Base-by-base conservation (phyloP, 92 coral and sea anemone genomes). In the Micromussa lordhowensis region DNA sequence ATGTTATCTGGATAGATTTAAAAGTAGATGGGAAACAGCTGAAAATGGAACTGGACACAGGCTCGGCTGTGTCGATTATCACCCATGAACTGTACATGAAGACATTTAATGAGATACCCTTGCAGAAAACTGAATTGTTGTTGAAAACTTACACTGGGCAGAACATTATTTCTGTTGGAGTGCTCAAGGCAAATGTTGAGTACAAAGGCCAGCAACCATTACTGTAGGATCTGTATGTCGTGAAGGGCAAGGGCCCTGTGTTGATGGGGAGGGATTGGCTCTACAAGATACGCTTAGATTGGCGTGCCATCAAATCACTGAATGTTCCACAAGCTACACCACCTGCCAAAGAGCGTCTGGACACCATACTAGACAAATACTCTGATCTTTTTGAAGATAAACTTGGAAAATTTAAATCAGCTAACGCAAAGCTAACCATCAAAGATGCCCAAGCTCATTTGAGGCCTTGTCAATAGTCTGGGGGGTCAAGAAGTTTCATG, bases 61-160 rank as follows among this genome's bases (percentile, higher is more conserved):
- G 22, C 10, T 61, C 24, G 68, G 68, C 68, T 44, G 79, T 83
- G 75, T 61, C 68, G 26, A 61, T 61, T n/a, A 19, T 18, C 68
- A 17, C 68, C 1, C 26, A 19, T 19, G 68, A 61, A 19, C 18
- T 61, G 51, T 44, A 8, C 51, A 7, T 9, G 51, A 44, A 44
- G 51, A 44, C 0, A 44, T 44, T 44, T 44, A 44, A 44, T 44
- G 51, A 9, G 12, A 44, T 44, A 44, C 51, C 51, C 12, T 44
- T 44, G 51, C 51, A 44, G 51, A 44, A 44, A 61, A 61, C 68
- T 19, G 28, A n/a, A 19, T 0, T 61, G 26, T n/a, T n/a, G 51
- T 59, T 83, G 35, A 30, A 63, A 68, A 88, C 81, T 80, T 88
- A 81, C 71, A 88, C 59, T 44, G 87, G 83, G 85, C 77, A 88